phyloP scores from a whole-genome alignment of 2,888 invertebrate genomes.

The Raillietiella orientalis region DNA sequence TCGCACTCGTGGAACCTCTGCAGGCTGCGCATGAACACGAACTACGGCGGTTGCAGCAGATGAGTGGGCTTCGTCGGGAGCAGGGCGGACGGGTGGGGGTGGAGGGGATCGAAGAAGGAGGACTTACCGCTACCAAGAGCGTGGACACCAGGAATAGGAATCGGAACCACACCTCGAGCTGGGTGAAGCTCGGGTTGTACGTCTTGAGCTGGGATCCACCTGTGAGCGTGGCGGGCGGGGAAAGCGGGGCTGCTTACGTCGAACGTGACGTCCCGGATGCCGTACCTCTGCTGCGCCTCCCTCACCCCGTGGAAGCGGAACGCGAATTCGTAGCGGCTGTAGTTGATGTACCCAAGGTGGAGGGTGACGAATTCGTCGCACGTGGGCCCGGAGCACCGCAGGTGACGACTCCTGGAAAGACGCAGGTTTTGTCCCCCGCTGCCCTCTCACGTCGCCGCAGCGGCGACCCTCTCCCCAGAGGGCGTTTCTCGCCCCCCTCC shows the following conservation, averaged over 20 bases:
- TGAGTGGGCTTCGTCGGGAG: no score
- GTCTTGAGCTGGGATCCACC: slow-evolving; percentile 74
- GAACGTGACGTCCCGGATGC: slow-evolving; percentile 47
- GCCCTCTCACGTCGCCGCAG: no score
- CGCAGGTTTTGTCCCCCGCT: no score
- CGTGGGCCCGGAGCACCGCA: slow-evolving; percentile 39
- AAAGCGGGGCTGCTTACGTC: slow-evolving; percentile 49
- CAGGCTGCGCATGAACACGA: slow-evolving; percentile 66
- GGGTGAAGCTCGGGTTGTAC: slow-evolving; percentile 80
- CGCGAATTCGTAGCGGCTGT: slow-evolving; percentile 52
- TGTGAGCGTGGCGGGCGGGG: no score
- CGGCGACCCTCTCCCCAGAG: no score
- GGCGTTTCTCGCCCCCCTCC: no score
- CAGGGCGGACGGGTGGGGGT: no score
- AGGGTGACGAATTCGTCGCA: slow-evolving; percentile 65
- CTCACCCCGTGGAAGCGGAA: slow-evolving; percentile 52
- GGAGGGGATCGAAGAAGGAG: no score
- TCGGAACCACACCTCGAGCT: slow-evolving; percentile 88
- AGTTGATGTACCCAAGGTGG: slow-evolving; percentile 64
- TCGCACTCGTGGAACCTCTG: slow-evolving; percentile 56
- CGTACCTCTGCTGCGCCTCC: slow-evolving; percentile 48
- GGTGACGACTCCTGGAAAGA: slow-evolving; percentile 27
- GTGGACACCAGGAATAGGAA: slow-evolving; percentile 65
- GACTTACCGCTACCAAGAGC: no score
- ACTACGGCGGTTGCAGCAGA: no score